Conservation (phyloP, 2,888 invertebrate genomes). For the Euspilapteryx auroguttella region DNA sequence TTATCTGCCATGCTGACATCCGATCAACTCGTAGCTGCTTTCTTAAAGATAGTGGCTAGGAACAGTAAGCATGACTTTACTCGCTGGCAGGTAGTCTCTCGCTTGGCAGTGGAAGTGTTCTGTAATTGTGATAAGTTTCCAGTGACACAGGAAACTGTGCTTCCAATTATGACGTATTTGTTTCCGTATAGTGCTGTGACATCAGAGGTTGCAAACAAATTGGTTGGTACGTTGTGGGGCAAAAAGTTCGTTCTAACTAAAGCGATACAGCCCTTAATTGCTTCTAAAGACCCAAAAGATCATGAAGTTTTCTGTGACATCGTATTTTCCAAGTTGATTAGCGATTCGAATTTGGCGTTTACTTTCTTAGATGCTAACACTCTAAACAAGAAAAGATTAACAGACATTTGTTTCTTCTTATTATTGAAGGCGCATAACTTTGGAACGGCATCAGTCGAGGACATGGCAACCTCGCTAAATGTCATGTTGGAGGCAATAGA, state of each 20-base stretch:
- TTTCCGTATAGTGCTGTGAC: conserved; percentile 49
- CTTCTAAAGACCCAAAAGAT: conserved; percentile 15
- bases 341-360: too few species aligned
- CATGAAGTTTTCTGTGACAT: conserved; percentile 19
- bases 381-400: conserved; percentile 9
- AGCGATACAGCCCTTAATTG: conserved; percentile 15
- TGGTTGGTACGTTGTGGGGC: conserved; percentile 36
- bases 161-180: conserved; percentile 64
- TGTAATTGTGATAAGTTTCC: conserved; percentile 35
- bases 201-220: conserved; percentile 22
- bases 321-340: conserved; percentile 28
- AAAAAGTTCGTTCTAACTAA: conserved; percentile 22
- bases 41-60: conserved; percentile 55
- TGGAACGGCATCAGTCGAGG: conserved; percentile 25
- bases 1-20: conserved; percentile 41
- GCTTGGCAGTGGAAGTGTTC: conserved; percentile 41
- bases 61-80: conserved; percentile 13
- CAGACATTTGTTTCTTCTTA: conserved; percentile 34
- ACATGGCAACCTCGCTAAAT: conserved; percentile 34
- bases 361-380: conserved; percentile 23
- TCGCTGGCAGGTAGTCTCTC: conserved; percentile 39
- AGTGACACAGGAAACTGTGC: conserved; percentile 58
- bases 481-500: conserved; percentile 38
- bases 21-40: conserved; percentile 36
- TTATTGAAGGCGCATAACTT: conserved; percentile 44